Base-by-base conservation (phyloP, 2,888 invertebrate species). In the Acrobasis consociella region DNA sequence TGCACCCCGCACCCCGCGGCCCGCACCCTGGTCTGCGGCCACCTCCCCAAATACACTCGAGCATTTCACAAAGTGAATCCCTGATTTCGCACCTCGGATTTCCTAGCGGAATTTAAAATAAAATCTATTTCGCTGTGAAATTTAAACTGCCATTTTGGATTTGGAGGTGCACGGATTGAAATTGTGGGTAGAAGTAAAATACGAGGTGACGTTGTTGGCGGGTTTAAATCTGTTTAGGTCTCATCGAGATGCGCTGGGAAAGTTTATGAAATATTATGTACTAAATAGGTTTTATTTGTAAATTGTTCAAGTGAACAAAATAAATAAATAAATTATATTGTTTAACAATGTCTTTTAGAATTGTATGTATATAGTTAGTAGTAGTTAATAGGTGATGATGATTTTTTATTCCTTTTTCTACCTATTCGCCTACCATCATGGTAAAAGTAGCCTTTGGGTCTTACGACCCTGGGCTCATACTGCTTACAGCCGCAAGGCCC, bases 51-150 rank as follows among this genome's bases (percentile, higher is more conserved):
- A 69, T 64, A 77, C 72, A 73, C 75, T 69, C 72, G 69, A 72
- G 72, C 74, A 72, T 75, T 76, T 76, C 75, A 69, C 73, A 81
- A 81, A 82, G 78, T 72, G 81, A 81, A 81, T 79, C 80, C 78
- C 78, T 79, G 83, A 82, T 82, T 82, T 80, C 78, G 72, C 81
- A 82, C 82, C 81, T 81, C 77, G 75, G 71, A 77, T 78, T 79
- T 77, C 72, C 74, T 72, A 68, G 68, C 58, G 72, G 75, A 77
- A 72, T 74, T 75, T 74, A 80, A 83, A 83, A 80, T 78, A 77
- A 81, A 81, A 81, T 77, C 76, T 72, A 76, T 78, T 78, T 72
- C 74, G 67, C 71, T 75, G 75, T 72, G 75, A 78, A 80, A 78
- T 81, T 77, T 75, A 79, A 82, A 76, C 77, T 76, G 74, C 69